Conservation (phyloP, 2,113 vertebrate genomes). For the Todiramphus saurophagus region DNA sequence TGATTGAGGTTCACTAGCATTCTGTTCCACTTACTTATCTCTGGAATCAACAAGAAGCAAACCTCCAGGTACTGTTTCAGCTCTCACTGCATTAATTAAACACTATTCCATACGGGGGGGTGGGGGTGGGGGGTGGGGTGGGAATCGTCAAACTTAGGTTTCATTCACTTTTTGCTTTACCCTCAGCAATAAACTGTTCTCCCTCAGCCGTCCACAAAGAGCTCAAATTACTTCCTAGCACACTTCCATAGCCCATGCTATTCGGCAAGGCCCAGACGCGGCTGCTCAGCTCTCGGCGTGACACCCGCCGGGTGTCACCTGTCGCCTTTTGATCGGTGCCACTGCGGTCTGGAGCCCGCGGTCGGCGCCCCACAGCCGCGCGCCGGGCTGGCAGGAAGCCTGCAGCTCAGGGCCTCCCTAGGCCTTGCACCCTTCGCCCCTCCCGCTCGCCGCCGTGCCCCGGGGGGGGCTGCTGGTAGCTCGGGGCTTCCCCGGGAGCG, state of each 20-base stretch:
- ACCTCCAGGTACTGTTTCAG: background rate
- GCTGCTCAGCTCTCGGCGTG: no score
- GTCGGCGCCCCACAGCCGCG: no score
- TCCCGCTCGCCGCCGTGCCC: no score
- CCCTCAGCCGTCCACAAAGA: no score
- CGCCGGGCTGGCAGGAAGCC: background rate
- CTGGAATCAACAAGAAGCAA: background rate
- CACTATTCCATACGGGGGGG: background rate
- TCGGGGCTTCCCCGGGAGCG: background rate
- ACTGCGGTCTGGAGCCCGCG: no score
- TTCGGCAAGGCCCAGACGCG: rapidly evolving
- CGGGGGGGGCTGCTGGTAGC: background rate
- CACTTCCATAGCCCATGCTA: background rate
- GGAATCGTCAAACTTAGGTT: background rate
- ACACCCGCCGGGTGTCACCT: background rate
- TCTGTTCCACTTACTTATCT: background rate
- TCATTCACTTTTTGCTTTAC: background rate
- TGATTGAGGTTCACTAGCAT: background rate
- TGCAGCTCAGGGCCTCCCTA: background rate
- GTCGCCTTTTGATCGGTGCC: background rate
- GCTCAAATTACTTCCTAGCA: background rate
- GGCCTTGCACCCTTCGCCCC: background rate
- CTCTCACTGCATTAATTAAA: background rate
- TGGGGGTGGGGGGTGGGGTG: no score
- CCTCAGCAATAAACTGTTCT: background rate